These are phyloP conservation scores for Corythaixoides concolor DNA, from an alignment of 2,113 vertebrate species.

Conservation along the genomic window DNA sequence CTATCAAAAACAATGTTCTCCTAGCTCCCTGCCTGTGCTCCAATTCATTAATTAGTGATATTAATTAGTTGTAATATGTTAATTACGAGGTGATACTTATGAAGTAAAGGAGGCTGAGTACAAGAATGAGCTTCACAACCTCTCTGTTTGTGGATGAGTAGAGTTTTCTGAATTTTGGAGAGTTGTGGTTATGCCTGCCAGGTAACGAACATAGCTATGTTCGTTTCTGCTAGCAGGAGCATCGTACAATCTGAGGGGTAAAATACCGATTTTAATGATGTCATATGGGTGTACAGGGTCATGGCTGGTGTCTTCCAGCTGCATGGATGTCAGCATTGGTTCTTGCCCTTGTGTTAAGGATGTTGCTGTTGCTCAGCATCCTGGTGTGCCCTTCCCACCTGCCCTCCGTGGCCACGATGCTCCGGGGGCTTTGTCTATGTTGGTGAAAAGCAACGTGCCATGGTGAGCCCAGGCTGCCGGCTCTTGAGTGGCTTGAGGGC, in stretches of 20 bases:
- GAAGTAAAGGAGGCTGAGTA: neutral
- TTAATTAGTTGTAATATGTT: slow-evolving; percentile 17
- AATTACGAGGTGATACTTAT: neutral
- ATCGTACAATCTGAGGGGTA: rapidly evolving
- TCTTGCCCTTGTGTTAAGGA: neutral
- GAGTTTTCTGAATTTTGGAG: neutral
- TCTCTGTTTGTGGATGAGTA: neutral
- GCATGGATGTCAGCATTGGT: neutral
- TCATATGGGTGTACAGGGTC: neutral
- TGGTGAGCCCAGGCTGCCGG: rapidly evolving
- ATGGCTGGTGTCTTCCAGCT: neutral
- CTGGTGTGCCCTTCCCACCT: neutral
- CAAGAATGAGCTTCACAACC: neutral
- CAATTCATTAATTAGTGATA: slow-evolving; percentile 17
- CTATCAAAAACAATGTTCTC: neutral
- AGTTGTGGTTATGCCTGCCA: neutral
- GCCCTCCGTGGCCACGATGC: neutral
- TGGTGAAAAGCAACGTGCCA: neutral
- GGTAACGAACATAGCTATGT: neutral
- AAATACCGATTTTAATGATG: neutral
- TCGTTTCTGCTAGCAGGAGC: neutral
- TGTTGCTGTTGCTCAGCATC: neutral
- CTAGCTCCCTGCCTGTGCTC: neutral
- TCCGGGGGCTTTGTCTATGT: neutral
- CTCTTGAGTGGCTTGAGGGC: neutral